A percentile compares a stretch with the other conserved stretches of the same genome.
phyloP scores from a whole-genome alignment of 2,888 invertebrate genomes.

The Nebria salina region DNA sequence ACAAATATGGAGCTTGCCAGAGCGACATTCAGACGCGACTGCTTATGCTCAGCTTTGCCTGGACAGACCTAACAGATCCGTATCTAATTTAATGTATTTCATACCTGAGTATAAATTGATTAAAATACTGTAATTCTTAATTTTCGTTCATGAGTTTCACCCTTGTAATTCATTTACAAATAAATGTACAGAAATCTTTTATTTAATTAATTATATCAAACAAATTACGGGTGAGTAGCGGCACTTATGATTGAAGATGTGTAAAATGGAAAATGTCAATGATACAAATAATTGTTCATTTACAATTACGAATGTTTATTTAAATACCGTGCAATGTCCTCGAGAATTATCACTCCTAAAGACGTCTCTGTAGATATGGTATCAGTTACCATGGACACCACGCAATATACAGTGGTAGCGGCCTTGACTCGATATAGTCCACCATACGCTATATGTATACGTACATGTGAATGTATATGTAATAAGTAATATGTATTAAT shows the following conservation, averaged over 20 bases:
- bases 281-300: too few relatives aligned
- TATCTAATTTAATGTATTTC: not conserved
- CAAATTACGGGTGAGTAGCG: too few relatives aligned
- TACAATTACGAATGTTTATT: too few relatives aligned
- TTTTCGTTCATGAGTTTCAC: too few relatives aligned
- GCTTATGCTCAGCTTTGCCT: constrained; percentile 5
- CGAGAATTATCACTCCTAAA: constrained; percentile 22
- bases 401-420: not conserved
- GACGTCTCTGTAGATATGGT: constrained; percentile 45
- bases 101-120: not conserved
- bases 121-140: too few relatives aligned
- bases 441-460: not conserved
- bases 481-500: constrained; percentile 3
- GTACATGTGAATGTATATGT: not conserved
- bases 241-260: too few relatives aligned
- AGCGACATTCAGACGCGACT: constrained; percentile 43
- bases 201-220: too few relatives aligned
- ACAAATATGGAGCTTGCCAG: constrained; percentile 41
- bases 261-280: too few relatives aligned
- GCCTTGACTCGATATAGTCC: not conserved
- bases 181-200: too few relatives aligned
- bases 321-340: not conserved
- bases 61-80: not conserved
- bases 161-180: too few relatives aligned
- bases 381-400: constrained; percentile 44